A percentile compares a stretch with the other conserved stretches of the same genome.
Evolutionary conservation across 2,888 invertebrate genomes (phyloP).

Genomic region (Lasius fuliginosus): DNA sequence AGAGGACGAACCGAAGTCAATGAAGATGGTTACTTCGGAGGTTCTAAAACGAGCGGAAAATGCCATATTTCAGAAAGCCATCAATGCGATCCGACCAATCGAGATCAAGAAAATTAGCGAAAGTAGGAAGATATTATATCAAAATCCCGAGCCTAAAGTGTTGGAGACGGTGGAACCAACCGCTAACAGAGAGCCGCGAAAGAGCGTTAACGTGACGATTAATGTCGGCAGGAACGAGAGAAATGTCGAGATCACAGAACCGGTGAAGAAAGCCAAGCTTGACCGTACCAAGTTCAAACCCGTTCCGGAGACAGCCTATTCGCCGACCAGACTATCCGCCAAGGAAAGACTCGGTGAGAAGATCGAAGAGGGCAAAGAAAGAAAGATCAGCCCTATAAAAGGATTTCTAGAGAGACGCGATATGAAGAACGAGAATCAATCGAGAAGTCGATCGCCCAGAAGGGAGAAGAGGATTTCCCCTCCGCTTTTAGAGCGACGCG

Average conservation of each 20-base stretch:
- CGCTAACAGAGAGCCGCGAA: conserved; percentile 78
- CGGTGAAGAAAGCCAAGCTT: conserved; percentile 81
- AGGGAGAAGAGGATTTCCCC: conserved; percentile 78
- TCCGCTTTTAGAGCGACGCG: conserved; percentile 78
- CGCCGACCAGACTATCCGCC: conserved; percentile 90
- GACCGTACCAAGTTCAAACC: conserved; percentile 83
- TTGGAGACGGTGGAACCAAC: conserved; percentile 70
- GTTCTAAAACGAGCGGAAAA: conserved; percentile 97
- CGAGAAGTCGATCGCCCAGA: conserved; percentile 87
- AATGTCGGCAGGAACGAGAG: conserved; percentile 83
- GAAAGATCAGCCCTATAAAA: conserved; percentile 85
- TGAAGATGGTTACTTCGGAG: conserved; percentile 93
- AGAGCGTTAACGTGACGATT: conserved; percentile 84
- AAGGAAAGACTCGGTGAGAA: conserved; percentile 94
- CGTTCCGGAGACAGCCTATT: conserved; percentile 80
- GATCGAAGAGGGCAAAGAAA: conserved; percentile 88
- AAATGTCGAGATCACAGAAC: conserved; percentile 84
- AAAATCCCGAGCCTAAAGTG: conserved; percentile 84
- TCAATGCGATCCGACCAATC: conserved; percentile 92
- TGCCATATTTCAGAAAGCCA: conserved; percentile 95
- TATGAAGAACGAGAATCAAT: conserved; percentile 81
- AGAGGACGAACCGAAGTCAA: conserved; percentile 79
- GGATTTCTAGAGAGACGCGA: conserved; percentile 88
- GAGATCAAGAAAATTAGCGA: conserved; percentile 92
- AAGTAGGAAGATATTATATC: conserved; percentile 90